These are phyloP conservation scores for Drosophila murphyi DNA, from an alignment of 1,140 invertebrate species.

Conservation along the genomic window DNA sequence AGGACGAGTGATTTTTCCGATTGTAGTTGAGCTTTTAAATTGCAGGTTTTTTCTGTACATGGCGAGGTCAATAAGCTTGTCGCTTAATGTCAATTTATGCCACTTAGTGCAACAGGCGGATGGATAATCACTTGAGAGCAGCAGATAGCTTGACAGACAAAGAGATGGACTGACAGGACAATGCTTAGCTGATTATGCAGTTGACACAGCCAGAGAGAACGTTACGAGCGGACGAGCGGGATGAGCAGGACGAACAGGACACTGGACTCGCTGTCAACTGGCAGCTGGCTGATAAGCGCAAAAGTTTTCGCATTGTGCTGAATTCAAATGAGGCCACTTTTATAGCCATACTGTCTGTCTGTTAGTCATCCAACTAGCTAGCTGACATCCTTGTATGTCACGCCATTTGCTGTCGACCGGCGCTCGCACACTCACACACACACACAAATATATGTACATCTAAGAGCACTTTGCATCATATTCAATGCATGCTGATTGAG, in stretches of 20 bases:
- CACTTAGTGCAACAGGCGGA: constrained; percentile 24
- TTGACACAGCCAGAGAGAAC: constrained; percentile 19
- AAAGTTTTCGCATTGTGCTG: constrained; percentile 55
- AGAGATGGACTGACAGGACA: constrained; percentile 17
- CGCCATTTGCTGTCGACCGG: constrained; percentile 3
- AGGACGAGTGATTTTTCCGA: not conserved
- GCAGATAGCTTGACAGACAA: constrained; percentile 15
- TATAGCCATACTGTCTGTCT: constrained; percentile 7
- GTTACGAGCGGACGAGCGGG: not conserved
- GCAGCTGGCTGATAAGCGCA: constrained; percentile 54
- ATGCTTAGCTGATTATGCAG: constrained; percentile 45
- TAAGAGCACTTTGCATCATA: constrained; percentile 21
- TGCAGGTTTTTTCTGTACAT: not conserved
- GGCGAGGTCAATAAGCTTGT: no score
- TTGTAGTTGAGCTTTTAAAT: not conserved
- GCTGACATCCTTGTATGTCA: not conserved
- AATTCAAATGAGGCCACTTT: constrained; percentile 64
- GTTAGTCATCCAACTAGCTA: not conserved
- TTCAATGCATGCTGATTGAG: constrained; percentile 71
- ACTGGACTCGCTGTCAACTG: not conserved
- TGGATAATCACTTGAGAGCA: constrained; percentile 51
- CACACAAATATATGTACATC: not conserved
- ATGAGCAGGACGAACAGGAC: not conserved
- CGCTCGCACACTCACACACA: constrained; percentile 6
- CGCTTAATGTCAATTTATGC: constrained; percentile 40